phyloP scores from a whole-genome alignment of 2,797 vertebrate species.

The Hippocampus kuda region DNA sequence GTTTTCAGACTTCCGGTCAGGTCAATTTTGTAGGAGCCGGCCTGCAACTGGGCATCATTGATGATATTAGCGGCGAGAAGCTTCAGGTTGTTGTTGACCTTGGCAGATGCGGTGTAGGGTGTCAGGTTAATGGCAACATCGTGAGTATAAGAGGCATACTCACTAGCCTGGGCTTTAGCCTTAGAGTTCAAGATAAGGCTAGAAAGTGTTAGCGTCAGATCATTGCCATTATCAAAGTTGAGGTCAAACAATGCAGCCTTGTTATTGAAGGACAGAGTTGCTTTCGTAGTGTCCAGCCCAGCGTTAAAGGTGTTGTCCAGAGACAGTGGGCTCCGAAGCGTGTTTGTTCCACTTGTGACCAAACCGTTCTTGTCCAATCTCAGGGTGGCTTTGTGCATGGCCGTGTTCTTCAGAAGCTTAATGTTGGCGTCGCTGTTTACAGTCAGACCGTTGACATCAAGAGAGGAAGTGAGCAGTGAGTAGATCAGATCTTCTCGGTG shows the following conservation, averaged over 20 bases:
- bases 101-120: conserved; percentile 66
- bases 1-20: conserved; percentile 75
- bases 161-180: conserved; percentile 64
- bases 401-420: conserved; percentile 68
- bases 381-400: conserved; percentile 73
- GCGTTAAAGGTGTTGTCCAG: conserved; percentile 76
- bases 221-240: conserved; percentile 72
- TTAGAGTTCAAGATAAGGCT: conserved; percentile 72
- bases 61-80: conserved; percentile 58
- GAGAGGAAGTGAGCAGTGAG: conserved; percentile 66
- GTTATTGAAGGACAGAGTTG: conserved; percentile 65
- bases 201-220: conserved; percentile 66
- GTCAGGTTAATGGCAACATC: conserved; percentile 70
- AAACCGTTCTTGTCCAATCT: conserved; percentile 72
- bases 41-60: conserved; percentile 70
- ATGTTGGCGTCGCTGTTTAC: conserved; percentile 70
- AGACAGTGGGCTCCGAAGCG: conserved; percentile 68
- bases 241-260: conserved; percentile 68
- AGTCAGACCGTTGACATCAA: conserved; percentile 71
- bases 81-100: conserved; percentile 73
- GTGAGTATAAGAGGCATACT: conserved; percentile 74
- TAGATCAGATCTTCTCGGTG: conserved; percentile 62
- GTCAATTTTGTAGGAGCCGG: conserved; percentile 73
- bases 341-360: conserved; percentile 71
- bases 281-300: conserved; percentile 66